Conservation (phyloP, 2,113 vertebrate species). For the Rhombomys opimus region DNA sequence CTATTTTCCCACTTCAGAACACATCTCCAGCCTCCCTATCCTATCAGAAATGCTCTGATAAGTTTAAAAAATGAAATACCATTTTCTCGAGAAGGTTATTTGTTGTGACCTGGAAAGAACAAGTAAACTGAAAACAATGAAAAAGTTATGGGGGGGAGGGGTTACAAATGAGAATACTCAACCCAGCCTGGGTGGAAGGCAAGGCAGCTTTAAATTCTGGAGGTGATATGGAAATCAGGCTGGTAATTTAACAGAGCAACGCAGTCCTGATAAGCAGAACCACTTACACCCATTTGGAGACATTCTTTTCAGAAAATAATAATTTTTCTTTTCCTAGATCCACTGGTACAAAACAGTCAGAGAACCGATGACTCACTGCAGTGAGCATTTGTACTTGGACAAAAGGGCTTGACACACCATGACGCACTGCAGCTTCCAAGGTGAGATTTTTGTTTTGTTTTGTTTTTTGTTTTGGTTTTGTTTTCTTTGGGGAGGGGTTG, state of each 20-base stretch:
- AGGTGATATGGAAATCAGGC: neutral
- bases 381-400: neutral
- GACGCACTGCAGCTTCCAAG: neutral
- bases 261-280: neutral
- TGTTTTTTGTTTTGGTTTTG: neutral
- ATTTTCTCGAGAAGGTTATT: neutral
- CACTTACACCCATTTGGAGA: conserved; percentile 42
- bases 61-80: neutral
- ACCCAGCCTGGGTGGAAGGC: rapidly evolving
- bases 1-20: conserved; percentile 37
- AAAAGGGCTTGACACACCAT: neutral
- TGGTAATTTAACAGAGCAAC: conserved; percentile 26
- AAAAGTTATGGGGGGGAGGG: neutral
- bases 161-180: neutral
- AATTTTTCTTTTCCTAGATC: conserved; percentile 25
- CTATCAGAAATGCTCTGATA: conserved; percentile 32
- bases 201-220: conserved; percentile 23
- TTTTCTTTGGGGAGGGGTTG: neutral
- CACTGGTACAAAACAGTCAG: conserved; percentile 24
- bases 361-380: neutral
- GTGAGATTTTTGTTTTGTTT: neutral
- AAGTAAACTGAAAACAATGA: neutral
- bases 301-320: neutral
- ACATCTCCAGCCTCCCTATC: conserved; percentile 1
- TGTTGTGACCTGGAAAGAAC: neutral